Percentiles rank a stretch among this genome's conserved stretches.
Evolutionary conservation across 2,888 invertebrate species (phyloP).

Genomic region (Meloe dianella): DNA sequence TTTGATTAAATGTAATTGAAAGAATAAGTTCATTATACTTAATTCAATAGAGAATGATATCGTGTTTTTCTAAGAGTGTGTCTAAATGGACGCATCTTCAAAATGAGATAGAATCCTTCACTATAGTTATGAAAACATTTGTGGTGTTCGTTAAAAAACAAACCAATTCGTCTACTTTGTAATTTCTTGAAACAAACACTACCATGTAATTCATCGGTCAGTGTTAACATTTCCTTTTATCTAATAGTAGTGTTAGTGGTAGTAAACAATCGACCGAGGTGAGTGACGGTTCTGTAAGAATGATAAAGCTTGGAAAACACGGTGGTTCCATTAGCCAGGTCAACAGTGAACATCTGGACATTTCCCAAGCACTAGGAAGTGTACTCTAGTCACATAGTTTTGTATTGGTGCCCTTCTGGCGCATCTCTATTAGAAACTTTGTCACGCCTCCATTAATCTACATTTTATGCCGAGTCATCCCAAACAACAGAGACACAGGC

Average conservation of each 20-base stretch:
- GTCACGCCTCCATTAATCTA: slow-evolving; percentile 53
- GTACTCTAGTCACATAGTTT: slow-evolving; percentile 32
- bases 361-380: slow-evolving; percentile 43
- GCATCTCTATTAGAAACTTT: slow-evolving; percentile 52
- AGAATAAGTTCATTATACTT: neutral
- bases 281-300: slow-evolving; percentile 37
- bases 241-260: slow-evolving; percentile 8
- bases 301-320: slow-evolving; percentile 49
- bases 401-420: slow-evolving; percentile 49
- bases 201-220: slow-evolving; percentile 13
- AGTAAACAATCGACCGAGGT: slow-evolving; percentile 32
- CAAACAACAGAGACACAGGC: slow-evolving; percentile 28
- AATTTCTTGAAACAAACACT: slow-evolving; percentile 15
- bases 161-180: slow-evolving; percentile 16
- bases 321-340: slow-evolving; percentile 54
- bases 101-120: neutral
- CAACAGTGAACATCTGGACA: slow-evolving; percentile 51
- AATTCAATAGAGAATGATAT: neutral
- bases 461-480: slow-evolving; percentile 52
- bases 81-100: neutral
- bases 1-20: too few species aligned
- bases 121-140: neutral
- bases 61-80: neutral
- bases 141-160: neutral
- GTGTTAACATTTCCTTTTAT: slow-evolving; percentile 28